These are phyloP conservation scores for Pogoniulus pusillus DNA, from an alignment of 2,797 vertebrate species.

Conservation along the genomic window DNA sequence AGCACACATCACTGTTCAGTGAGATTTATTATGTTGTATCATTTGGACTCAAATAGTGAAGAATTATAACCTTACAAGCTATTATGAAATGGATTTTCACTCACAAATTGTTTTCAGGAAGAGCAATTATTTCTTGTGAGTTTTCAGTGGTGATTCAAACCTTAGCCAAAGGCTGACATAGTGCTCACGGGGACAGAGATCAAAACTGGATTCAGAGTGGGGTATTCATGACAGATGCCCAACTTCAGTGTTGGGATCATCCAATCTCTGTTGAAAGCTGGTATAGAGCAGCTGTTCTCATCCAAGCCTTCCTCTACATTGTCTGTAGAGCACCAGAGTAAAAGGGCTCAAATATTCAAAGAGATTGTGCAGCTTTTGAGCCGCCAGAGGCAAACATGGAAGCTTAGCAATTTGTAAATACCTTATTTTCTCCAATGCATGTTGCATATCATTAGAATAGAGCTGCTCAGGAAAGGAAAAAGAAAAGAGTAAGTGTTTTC, in stretches of 20 bases:
- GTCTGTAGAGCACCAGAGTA: neutral
- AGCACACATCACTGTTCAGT: neutral
- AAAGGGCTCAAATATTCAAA: neutral
- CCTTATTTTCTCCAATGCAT: neutral
- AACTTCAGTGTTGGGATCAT: neutral
- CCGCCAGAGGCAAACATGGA: neutral
- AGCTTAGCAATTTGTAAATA: neutral
- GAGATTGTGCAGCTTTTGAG: neutral
- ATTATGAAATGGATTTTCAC: neutral
- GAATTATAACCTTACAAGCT: neutral
- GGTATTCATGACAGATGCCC: neutral
- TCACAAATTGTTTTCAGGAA: neutral
- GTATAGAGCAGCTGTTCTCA: neutral
- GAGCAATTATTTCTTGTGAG: neutral
- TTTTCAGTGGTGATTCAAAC: neutral
- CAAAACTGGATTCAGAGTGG: neutral
- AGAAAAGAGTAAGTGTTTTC: neutral
- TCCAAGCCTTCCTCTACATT: neutral
- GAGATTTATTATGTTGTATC: conserved; percentile 14
- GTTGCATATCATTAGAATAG: neutral
- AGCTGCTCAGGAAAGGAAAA: neutral
- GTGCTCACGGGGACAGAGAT: neutral
- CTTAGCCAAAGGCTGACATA: neutral
- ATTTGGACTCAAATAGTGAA: neutral
- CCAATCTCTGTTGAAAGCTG: neutral